A percentile compares a stretch with the other conserved stretches of the same genome.
These are phyloP conservation scores for Lycocorax pyrrhopterus DNA, from an alignment of 2,113 vertebrate genomes.

Conservation along the genomic window DNA sequence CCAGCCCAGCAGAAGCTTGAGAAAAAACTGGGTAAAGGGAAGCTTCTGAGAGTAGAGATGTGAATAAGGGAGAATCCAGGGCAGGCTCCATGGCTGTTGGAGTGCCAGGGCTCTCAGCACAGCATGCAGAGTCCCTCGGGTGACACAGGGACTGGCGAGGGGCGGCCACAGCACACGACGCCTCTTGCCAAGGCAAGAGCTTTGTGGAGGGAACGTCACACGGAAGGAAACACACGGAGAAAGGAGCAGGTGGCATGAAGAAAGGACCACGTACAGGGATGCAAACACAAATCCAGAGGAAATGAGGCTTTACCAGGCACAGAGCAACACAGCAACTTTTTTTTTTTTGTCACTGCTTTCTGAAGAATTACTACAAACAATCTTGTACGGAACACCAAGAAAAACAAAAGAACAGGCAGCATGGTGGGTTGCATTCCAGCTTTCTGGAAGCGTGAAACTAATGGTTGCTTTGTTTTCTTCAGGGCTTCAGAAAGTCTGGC, in stretches of 20 bases:
- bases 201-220: neutral
- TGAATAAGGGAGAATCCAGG: neutral
- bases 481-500: slow-evolving; percentile 23
- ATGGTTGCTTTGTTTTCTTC: neutral
- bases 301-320: neutral
- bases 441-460: neutral
- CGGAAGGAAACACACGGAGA: neutral
- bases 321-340: neutral
- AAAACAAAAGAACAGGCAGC: neutral
- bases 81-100: neutral
- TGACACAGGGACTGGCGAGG: neutral
- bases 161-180: neutral
- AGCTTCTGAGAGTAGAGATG: neutral
- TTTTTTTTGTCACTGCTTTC: neutral
- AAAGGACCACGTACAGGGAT: neutral
- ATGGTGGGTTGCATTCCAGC: neutral
- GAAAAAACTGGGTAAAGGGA: neutral
- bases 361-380: neutral
- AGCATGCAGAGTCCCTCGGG: neutral
- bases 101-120: neutral
- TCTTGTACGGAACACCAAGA: neutral
- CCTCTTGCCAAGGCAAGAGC: neutral
- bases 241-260: neutral
- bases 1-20: neutral
- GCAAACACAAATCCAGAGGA: neutral